Evolutionary conservation across 2,888 invertebrate genomes (phyloP).

Genomic region (Erpobdella octoculata): DNA sequence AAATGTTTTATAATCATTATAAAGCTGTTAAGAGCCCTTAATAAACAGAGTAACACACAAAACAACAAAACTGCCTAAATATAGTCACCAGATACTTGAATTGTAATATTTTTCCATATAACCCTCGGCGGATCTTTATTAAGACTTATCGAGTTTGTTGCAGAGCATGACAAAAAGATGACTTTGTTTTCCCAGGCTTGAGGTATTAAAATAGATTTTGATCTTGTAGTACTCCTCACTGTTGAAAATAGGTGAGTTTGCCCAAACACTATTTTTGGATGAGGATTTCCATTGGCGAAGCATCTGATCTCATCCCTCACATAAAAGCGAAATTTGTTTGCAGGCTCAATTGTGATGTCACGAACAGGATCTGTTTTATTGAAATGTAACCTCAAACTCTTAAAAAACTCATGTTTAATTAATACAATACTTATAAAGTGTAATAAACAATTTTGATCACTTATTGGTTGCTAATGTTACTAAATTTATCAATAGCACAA

Average conservation of each 20-base stretch:
- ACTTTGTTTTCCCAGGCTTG: slow-evolving; percentile 22
- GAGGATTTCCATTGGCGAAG: slow-evolving; percentile 19
- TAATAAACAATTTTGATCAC: too few species aligned
- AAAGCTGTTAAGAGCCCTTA: too few species aligned
- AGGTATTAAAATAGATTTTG: slow-evolving; percentile 5
- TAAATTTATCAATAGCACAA: too few species aligned
- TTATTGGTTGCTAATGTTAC: too few species aligned
- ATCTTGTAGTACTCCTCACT: background rate
- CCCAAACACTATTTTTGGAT: slow-evolving; percentile 17
- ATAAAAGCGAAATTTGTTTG: slow-evolving; percentile 6
- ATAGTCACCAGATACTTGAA: background rate
- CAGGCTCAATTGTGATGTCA: background rate
- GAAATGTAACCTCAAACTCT: too few species aligned
- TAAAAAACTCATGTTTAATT: too few species aligned
- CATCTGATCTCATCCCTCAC: slow-evolving; percentile 17
- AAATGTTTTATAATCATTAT: background rate
- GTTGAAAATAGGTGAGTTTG: background rate
- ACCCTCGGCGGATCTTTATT: too few species aligned
- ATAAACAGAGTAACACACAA: too few species aligned
- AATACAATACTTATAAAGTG: too few species aligned
- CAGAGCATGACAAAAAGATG: slow-evolving; percentile 7
- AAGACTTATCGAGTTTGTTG: slow-evolving; percentile 16
- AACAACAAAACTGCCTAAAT: too few species aligned
- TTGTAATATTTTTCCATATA: background rate
- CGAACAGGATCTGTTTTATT: background rate